A percentile compares a stretch with the other conserved stretches of the same genome.
phyloP scores from a whole-genome alignment of 2,797 vertebrate genomes.

The Austrolebias charrua region DNA sequence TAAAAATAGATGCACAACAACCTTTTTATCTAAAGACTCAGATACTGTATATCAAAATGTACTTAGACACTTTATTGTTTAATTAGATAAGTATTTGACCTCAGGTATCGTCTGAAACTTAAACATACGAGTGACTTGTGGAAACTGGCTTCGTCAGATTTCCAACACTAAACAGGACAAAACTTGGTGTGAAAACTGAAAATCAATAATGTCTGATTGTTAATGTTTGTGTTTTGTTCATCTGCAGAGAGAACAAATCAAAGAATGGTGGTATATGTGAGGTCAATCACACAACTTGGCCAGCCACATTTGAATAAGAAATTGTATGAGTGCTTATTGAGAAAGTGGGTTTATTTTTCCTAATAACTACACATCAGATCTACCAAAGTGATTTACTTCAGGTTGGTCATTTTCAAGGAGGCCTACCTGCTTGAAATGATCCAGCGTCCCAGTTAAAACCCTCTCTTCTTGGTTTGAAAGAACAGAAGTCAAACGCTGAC shows the following conservation, averaged over 20 bases:
- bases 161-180: too few relatives aligned
- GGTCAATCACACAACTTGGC: conserved; percentile 93
- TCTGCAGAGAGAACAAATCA: conserved; percentile 87
- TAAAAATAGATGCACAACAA: too few relatives aligned
- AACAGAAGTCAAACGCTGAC: conserved; percentile 92
- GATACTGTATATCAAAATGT: not conserved
- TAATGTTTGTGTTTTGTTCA: conserved; percentile 2
- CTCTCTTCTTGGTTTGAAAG: conserved; percentile 92
- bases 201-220: too few relatives aligned
- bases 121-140: too few relatives aligned
- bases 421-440: conserved; percentile 85
- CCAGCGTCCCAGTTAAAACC: conserved; percentile 71
- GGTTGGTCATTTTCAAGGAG: conserved; percentile 90
- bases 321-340: not conserved
- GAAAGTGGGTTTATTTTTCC: too few relatives aligned
- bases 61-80: not conserved
- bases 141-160: too few relatives aligned
- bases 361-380: too few relatives aligned
- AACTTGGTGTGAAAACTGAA: too few relatives aligned
- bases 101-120: not conserved
- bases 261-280: conserved; percentile 92
- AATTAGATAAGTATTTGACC: not conserved
- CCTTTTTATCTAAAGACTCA: not conserved
- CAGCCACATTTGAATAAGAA: conserved; percentile 24
- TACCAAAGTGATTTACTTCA: conserved; percentile 44